Evolutionary conservation across 2,113 vertebrate species (phyloP).

Genomic region (Tragelaphus strepsiceros): DNA sequence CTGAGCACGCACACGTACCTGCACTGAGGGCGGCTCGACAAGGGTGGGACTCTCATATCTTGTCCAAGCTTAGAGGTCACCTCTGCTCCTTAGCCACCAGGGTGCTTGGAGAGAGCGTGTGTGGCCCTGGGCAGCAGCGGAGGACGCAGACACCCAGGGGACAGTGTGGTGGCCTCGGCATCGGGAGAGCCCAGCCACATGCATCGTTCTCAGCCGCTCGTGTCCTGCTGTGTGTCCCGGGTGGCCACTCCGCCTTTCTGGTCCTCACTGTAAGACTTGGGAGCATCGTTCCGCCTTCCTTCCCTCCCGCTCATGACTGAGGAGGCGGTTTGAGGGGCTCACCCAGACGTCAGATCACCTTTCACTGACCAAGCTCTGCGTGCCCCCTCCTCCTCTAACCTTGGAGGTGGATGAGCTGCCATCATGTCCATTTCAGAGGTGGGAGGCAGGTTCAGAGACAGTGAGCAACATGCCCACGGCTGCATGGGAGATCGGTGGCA

Average conservation of each 20-base stretch:
- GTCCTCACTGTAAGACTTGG: neutral
- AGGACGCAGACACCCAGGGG: too few species aligned
- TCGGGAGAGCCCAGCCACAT: rapidly evolving
- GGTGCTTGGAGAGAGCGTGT: rapidly evolving
- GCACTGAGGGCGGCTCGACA: neutral
- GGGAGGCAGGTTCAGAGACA: neutral
- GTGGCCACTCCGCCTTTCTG: neutral
- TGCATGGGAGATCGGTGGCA: neutral
- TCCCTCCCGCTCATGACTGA: too few species aligned
- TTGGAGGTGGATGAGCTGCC: neutral
- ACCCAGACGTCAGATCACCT: rapidly evolving
- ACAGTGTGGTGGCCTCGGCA: rapidly evolving
- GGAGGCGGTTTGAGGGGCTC: neutral
- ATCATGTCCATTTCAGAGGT: neutral
- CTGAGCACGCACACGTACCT: rapidly evolving
- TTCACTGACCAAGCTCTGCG: neutral
- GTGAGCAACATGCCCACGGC: rapidly evolving
- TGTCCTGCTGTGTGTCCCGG: neutral
- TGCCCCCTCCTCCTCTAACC: neutral
- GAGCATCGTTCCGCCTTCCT: neutral
- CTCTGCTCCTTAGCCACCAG: neutral
- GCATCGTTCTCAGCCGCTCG: neutral
- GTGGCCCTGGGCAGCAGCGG: rapidly evolving
- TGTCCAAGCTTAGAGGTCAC: rapidly evolving
- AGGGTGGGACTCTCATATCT: rapidly evolving